phyloP scores from a whole-genome alignment of 2,113 vertebrate species.

The Ciconia boyciana region DNA sequence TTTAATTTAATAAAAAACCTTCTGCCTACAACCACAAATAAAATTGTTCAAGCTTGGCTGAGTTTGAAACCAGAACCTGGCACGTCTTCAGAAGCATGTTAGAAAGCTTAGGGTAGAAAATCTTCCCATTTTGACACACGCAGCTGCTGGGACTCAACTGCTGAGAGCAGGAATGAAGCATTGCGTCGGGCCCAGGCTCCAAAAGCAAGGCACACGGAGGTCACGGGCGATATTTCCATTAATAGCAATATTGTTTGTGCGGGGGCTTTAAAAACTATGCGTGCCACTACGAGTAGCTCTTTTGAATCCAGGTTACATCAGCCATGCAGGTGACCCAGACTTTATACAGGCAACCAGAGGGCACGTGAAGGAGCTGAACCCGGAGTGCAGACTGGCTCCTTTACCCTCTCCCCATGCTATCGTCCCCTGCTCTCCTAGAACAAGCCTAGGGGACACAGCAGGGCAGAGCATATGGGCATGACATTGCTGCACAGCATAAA shows the following conservation, averaged over 20 bases:
- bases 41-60: constrained; percentile 22
- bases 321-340: not conserved
- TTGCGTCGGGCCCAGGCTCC: fast-evolving
- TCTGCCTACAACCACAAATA: constrained; percentile 5
- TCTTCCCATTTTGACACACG: not conserved
- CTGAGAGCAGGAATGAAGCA: not conserved
- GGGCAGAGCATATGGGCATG: not conserved
- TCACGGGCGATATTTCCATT: not conserved
- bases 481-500: not conserved
- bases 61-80: constrained; percentile 25
- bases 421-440: not conserved
- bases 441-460: not conserved
- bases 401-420: not conserved
- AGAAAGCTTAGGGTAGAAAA: not conserved
- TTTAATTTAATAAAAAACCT: constrained; percentile 44
- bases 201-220: not conserved
- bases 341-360: not conserved
- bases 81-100: not conserved
- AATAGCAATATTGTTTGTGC: not conserved
- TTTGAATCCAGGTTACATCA: not conserved
- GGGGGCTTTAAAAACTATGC: not conserved
- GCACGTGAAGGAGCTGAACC: not conserved
- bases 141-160: not conserved
- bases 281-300: not conserved
- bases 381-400: not conserved